Evolutionary conservation across 2,113 vertebrate species (phyloP), one percentile per base, ranked within the genome.

Genomic region (Cyprinodon tularosa): DNA sequence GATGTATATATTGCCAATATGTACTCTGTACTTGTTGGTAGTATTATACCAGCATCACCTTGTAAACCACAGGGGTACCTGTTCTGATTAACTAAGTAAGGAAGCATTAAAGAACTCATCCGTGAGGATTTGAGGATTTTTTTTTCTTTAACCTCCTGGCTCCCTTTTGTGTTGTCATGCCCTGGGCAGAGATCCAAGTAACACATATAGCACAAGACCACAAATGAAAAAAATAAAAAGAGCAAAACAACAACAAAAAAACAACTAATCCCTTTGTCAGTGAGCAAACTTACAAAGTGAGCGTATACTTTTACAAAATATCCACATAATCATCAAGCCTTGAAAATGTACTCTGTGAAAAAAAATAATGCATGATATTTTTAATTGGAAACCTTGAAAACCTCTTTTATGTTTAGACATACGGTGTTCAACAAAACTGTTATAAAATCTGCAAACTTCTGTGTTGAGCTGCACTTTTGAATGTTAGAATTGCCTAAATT

Each of bases 401-500:
- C 20, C 50, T 57, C 4, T 10, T 53, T 20, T 53, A 1, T 7
- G 17, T 20, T 20, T 7, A 53, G 50, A 53, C 50, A 53, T 53
- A 20, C 29, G 29, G 7, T 17, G 50, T 53, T 15, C 1, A 53
- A 53, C 1, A 53, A 20, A 8, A 57, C n/a, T 20, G 20, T n/a
- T 20, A 9, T 57, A n/a, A 57, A 20, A n/a, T 57, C 50, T 57
- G 9, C 20, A 57, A 17, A 15, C 17, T 57, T 57, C 50, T 57
- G 3, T 57, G 20, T 61, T 44, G 6, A 75, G 70, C 44, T 61
- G 53, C 64, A n/a, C 42, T 80, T 68, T 53, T n/a, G 61, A 40
- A 48, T 78, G 76, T 84, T 69, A 65, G 74, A 68, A 78, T 63
- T 73, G 64, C 66, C 71, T 84, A 12, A 77, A 80, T 89, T 78